Evolutionary conservation across 1,140 invertebrate genomes (phyloP).

Genomic region (Caenorhabditis brenneri): DNA sequence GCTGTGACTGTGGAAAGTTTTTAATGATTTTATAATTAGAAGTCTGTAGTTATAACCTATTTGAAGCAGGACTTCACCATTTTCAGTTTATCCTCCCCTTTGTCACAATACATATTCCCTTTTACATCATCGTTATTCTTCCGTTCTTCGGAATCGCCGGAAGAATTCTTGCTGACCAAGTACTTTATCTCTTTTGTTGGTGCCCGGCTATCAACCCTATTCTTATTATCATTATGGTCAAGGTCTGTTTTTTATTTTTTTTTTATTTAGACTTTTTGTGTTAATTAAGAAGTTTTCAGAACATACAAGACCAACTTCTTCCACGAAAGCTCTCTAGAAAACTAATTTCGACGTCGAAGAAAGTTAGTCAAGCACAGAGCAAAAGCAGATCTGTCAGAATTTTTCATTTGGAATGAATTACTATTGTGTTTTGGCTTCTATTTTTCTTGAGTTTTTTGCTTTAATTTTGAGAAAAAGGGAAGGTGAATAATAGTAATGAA

Average conservation of each 20-base stretch:
- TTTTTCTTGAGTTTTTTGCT: neutral
- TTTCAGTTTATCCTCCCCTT: conserved; percentile 13
- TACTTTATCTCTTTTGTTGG: neutral
- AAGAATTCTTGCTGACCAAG: neutral
- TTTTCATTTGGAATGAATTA: conserved; percentile 11
- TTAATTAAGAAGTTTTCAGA: neutral
- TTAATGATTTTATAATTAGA: too few relatives aligned
- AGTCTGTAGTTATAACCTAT: too few relatives aligned
- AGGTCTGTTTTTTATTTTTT: neutral
- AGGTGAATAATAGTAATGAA: neutral
- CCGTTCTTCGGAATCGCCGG: conserved; percentile 5
- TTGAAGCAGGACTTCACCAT: neutral
- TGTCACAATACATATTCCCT: neutral
- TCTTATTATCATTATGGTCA: neutral
- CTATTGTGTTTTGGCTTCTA: neutral
- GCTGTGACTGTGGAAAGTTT: too few relatives aligned
- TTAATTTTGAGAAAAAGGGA: neutral
- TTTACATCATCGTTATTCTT: neutral
- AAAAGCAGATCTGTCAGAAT: neutral
- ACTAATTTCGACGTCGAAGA: neutral
- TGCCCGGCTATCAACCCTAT: conserved; percentile 6
- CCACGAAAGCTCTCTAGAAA: neutral
- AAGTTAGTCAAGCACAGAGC: neutral
- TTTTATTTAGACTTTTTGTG: neutral
- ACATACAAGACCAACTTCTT: neutral